Evolutionary conservation across 2,113 vertebrate species (phyloP).

Genomic region (Boleophthalmus pectinirostris): DNA sequence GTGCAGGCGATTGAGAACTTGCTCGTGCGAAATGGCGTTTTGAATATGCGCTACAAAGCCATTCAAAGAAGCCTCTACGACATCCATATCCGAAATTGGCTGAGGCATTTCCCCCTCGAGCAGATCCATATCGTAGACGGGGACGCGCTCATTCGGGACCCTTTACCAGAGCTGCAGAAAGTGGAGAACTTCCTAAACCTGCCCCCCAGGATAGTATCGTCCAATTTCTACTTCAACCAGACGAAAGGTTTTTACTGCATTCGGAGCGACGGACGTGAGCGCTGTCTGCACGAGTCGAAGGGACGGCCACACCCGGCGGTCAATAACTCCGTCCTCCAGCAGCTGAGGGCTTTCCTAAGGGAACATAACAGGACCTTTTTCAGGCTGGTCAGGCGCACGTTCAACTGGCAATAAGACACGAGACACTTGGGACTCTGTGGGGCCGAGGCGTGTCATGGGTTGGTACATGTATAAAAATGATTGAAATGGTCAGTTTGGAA

Average conservation of each 20-base stretch:
- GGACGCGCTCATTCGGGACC: conserved; percentile 88
- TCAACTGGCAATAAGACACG: conserved; percentile 85
- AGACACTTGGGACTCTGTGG: conserved; percentile 11
- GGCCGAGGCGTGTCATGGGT: background rate
- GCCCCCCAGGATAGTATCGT: conserved; percentile 84
- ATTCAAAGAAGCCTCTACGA: conserved; percentile 93
- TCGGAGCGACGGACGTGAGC: conserved; percentile 87
- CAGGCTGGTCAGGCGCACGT: conserved; percentile 88
- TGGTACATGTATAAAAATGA: background rate
- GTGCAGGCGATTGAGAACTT: conserved; percentile 92
- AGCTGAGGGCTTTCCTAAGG: conserved; percentile 87
- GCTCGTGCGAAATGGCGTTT: conserved; percentile 86
- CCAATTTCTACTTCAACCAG: conserved; percentile 96
- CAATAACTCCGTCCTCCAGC: conserved; percentile 86
- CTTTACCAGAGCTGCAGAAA: conserved; percentile 88
- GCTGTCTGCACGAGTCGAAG: conserved; percentile 93
- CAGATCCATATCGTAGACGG: conserved; percentile 94
- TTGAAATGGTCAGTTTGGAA: background rate
- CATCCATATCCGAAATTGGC: conserved; percentile 91
- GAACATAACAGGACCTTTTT: conserved; percentile 92
- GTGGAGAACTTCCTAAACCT: conserved; percentile 90
- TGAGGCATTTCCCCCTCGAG: conserved; percentile 85
- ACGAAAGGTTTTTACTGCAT: conserved; percentile 95
- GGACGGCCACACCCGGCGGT: conserved; percentile 89
- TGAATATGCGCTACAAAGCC: conserved; percentile 91